Evolutionary conservation across 2,113 vertebrate genomes (phyloP), one percentile per base, ranked within the genome.

Genomic region (Pantherophis guttatus): DNA sequence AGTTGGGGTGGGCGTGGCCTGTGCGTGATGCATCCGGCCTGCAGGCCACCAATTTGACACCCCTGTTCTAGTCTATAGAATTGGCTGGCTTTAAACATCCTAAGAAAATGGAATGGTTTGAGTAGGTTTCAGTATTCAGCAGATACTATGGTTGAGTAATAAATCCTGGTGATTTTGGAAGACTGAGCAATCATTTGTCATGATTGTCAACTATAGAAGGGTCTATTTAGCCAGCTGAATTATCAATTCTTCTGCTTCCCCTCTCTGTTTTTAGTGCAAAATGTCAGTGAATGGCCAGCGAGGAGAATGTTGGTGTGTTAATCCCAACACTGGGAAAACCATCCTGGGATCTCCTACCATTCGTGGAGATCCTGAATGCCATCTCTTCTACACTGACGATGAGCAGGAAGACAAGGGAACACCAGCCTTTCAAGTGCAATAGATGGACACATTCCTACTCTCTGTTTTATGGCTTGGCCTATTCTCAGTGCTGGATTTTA

Each of bases 291-390:
- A 99, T 0, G 99, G 99, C 94, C 99, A 99, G 97, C 98, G 99
- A 39, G 99, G 99, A 0, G 99, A 99, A 97, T 99, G 99, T 96
- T 99, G 99, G 99, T 99, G 99, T 0, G 99, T 99, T 94, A 98
- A 99, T 96, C 99, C 99, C 62, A 97, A 98, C 94, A 99, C 99
- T 0, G 99, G 99, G 91, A 97, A 98, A 95, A 97, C 98, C 96
- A 98, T 99, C 95, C 97, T 98, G 81, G 98, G 97, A 0, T 98
- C 99, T 0, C 98, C 98, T 75, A 98, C 96, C 95, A 97, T 99
- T 94, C 97, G 99, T 0, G 99, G 99, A 88, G 99, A 99, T 96
- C 99, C 99, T 0, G 98, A 99, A 96, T 99, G 99, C 96, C 98
- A 98, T 96, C 98, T 98, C 96, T 99, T 98, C 97, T 98, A 98